Conservation (phyloP, 2,797 vertebrate genomes). For the Anisognathus igniventris region DNA sequence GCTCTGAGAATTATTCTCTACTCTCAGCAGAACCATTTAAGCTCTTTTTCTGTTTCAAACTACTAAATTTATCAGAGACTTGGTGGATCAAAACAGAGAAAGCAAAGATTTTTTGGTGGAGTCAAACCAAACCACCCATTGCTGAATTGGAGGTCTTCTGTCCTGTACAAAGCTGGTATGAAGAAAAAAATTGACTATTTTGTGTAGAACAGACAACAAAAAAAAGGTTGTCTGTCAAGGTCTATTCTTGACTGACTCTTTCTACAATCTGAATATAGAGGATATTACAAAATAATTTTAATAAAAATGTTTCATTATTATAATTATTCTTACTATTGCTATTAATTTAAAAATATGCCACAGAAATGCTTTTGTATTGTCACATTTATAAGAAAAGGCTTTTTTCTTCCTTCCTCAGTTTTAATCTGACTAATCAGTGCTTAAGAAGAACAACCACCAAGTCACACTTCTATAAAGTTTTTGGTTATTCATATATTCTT, state of each 20-base stretch:
- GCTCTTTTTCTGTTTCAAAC: neutral
- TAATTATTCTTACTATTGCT: neutral
- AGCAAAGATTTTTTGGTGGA: accelerated
- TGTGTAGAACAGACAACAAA: neutral
- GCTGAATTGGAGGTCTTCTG: neutral
- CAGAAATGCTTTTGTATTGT: neutral
- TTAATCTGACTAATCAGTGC: neutral
- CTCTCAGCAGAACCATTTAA: neutral
- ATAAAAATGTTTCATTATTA: neutral
- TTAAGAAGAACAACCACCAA: neutral
- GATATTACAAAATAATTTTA: neutral
- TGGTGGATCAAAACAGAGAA: neutral
- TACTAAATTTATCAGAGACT: neutral
- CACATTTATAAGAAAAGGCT: neutral
- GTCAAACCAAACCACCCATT: neutral
- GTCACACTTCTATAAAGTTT: neutral
- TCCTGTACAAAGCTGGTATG: accelerated
- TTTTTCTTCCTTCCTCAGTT: neutral
- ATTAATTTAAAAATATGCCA: neutral
- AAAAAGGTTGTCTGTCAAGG: too few species aligned
- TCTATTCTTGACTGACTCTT: neutral
- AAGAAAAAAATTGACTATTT: neutral
- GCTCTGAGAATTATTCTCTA: neutral
- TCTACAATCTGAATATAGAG: neutral
- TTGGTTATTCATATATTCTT: neutral